Conservation (phyloP, 2,888 invertebrate species). For the Athripsodes cinereus region DNA sequence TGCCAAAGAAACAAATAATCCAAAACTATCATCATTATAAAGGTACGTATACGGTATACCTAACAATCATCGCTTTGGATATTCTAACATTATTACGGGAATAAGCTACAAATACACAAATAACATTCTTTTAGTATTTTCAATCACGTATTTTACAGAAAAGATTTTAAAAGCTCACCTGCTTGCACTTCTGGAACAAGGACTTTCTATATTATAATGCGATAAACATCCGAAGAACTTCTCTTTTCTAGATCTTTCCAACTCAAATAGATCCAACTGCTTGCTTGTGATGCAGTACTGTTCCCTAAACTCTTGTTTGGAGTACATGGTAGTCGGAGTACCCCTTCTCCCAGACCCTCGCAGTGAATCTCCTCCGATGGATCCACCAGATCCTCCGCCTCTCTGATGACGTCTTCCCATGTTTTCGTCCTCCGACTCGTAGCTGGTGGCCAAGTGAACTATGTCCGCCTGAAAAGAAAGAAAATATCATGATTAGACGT, state of each 20-base stretch:
- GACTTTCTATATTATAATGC: conserved; percentile 60
- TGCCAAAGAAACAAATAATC: too few species aligned
- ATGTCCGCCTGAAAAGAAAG: conserved; percentile 58
- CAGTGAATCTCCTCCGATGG: conserved; percentile 5
- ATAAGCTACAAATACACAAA: too few species aligned
- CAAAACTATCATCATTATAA: too few species aligned
- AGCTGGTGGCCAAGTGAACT: conserved; percentile 63
- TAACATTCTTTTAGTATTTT: too few species aligned
- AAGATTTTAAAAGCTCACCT: too few species aligned
- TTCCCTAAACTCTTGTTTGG: conserved; percentile 84
- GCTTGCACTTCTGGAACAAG: conserved; percentile 58
- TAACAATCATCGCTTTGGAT: too few species aligned
- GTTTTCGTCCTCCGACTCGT: conserved; percentile 78
- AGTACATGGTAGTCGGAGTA: conserved; percentile 62
- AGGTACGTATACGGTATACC: too few species aligned
- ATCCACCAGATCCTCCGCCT: conserved; percentile 36
- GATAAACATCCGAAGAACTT: conserved; percentile 84
- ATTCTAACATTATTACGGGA: too few species aligned
- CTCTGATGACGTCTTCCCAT: conserved; percentile 61
- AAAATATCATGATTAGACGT: too few species aligned
- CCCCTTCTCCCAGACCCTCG: conserved; percentile 40
- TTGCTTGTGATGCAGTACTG: conserved; percentile 92
- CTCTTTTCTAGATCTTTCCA: conserved; percentile 53
- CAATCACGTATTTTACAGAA: too few species aligned
- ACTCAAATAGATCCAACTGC: conserved; percentile 76